A percentile compares a stretch with the other conserved stretches of the same genome.
Evolutionary conservation across 2,113 vertebrate genomes (phyloP).

Genomic region (Dolichotis patagonum): DNA sequence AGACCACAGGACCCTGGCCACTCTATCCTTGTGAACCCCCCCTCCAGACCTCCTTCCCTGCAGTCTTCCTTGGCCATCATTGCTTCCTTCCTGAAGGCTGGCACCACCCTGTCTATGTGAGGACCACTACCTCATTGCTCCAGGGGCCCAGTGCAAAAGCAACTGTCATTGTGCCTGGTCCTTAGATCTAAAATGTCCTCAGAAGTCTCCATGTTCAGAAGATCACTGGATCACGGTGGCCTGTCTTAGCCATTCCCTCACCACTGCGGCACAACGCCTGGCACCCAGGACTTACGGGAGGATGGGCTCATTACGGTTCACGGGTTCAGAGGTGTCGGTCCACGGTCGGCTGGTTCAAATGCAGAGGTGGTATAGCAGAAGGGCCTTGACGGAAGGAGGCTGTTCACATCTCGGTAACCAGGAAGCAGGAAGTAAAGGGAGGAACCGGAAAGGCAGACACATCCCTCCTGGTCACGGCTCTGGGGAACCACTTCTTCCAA

Average conservation of each 20-base stretch:
- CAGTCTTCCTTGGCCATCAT: background rate
- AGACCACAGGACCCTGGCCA: background rate
- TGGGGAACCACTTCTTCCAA: background rate
- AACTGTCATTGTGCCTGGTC: rapidly evolving
- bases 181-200: background rate
- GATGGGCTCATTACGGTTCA: background rate
- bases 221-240: too few species aligned
- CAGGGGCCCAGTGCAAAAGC: background rate
- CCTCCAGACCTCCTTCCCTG: too few species aligned
- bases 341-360: background rate
- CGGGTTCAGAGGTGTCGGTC: background rate
- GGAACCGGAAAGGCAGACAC: background rate
- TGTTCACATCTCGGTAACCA: background rate
- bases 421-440: background rate
- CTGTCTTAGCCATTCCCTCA: background rate
- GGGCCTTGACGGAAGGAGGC: background rate
- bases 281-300: background rate
- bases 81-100: background rate
- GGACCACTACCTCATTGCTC: background rate
- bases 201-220: background rate
- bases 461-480: background rate
- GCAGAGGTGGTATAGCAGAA: background rate
- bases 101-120: background rate
- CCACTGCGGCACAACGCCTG: background rate
- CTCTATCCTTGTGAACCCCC: rapidly evolving